A percentile compares a stretch with the other conserved stretches of the same genome.
These are phyloP conservation scores for Catagonus wagneri DNA, from an alignment of 2,113 vertebrate genomes.

Conservation along the genomic window DNA sequence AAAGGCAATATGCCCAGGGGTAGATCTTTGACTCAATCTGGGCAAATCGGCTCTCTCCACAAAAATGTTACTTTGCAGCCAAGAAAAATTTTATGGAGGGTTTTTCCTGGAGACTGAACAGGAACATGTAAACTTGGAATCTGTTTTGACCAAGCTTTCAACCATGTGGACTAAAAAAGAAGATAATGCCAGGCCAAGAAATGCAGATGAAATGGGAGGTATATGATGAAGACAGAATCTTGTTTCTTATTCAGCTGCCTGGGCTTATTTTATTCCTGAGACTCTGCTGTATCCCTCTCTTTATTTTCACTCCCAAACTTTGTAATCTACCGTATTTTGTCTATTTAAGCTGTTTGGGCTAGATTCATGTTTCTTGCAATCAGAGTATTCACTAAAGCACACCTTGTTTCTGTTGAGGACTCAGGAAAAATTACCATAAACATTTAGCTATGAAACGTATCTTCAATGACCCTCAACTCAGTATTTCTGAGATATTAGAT, in stretches of 20 bases:
- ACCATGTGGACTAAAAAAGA: not conserved
- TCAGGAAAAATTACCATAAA: not conserved
- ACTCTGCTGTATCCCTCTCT: not conserved
- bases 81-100: not conserved
- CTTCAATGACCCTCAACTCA: not conserved
- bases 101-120: not conserved
- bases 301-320: not conserved
- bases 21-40: not conserved
- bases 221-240: not conserved
- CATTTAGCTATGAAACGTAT: not conserved
- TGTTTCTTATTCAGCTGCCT: not conserved
- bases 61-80: not conserved
- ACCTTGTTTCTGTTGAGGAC: not conserved
- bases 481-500: not conserved
- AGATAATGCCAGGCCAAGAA: not conserved
- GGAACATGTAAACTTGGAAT: not conserved
- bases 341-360: not conserved
- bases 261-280: not conserved
- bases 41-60: slow-evolving; percentile 3
- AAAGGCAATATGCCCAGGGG: not conserved
- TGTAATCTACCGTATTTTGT: not conserved
- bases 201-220: not conserved
- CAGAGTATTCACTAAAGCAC: not conserved
- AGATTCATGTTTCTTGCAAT: not conserved
- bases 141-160: not conserved